These are phyloP conservation scores for Pocillopora damicornis DNA, from an alignment of 64 coral and sea anemone genomes.

Conservation along the genomic window DNA sequence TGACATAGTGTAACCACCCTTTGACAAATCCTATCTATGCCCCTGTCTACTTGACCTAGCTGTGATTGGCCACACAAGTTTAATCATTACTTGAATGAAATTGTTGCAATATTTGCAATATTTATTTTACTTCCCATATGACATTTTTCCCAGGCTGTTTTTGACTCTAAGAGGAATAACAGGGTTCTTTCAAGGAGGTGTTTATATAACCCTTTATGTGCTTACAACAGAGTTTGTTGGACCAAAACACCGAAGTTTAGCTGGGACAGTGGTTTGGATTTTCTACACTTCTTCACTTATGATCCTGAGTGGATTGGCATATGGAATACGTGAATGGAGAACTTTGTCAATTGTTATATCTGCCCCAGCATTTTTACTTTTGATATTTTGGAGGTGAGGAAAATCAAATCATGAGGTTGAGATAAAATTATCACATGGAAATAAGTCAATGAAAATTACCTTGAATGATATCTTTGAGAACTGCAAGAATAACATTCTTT, in stretches of 20 bases:
- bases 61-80: no score
- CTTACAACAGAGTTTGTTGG: slow-evolving; percentile 89
- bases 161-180: slow-evolving; percentile 58
- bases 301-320: slow-evolving; percentile 72
- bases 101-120: no score
- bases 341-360: slow-evolving; percentile 77
- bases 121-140: not conserved
- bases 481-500: no score
- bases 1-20: no score
- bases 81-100: no score
- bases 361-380: slow-evolving; percentile 63
- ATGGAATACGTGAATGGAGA: slow-evolving; percentile 75
- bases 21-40: no score
- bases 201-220: slow-evolving; percentile 73
- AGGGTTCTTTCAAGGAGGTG: slow-evolving; percentile 89
- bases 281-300: slow-evolving; percentile 72
- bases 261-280: slow-evolving; percentile 77
- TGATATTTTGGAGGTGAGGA: slow-evolving; percentile 82
- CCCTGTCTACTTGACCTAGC: no score
- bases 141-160: slow-evolving; percentile 52
- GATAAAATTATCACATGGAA: not conserved
- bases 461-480: not conserved
- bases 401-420: not conserved
- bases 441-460: not conserved
- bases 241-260: slow-evolving; percentile 71